These are phyloP conservation scores for Entomobrya multifasciata DNA, from an alignment of 2,888 invertebrate genomes.

Conservation along the genomic window DNA sequence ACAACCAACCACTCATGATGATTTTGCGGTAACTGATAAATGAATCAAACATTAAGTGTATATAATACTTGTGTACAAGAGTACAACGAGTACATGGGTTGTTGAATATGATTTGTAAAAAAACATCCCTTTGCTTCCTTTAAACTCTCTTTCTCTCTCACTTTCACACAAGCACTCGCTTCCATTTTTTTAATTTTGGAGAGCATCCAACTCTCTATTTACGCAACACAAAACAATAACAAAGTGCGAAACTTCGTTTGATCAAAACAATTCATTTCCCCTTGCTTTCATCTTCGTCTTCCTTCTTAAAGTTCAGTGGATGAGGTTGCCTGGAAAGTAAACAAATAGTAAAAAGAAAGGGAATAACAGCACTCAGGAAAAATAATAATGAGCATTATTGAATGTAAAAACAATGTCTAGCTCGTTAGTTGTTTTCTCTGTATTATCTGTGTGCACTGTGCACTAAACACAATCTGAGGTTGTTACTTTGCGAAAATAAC, in stretches of 20 bases:
- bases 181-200: too few species aligned
- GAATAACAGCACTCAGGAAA: background rate
- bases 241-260: constrained; percentile 28
- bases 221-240: background rate
- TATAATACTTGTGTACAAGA: background rate
- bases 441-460: too few species aligned
- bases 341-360: background rate
- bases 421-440: background rate
- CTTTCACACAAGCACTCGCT: too few species aligned
- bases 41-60: too few species aligned
- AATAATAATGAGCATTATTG: background rate
- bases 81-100: background rate
- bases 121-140: background rate
- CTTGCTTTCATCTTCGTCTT: background rate
- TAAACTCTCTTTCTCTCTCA: too few species aligned
- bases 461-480: too few species aligned
- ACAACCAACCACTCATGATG: too few species aligned
- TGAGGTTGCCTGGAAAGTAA: background rate
- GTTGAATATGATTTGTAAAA: background rate
- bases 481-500: too few species aligned
- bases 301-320: background rate
- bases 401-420: background rate
- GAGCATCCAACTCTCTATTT: constrained; percentile 5
- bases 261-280: constrained; percentile 13
- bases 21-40: too few species aligned